A percentile compares a stretch with the other conserved stretches of the same genome.
Conservation (phyloP, 2,797 vertebrate genomes). For the Betta splendens region DNA sequence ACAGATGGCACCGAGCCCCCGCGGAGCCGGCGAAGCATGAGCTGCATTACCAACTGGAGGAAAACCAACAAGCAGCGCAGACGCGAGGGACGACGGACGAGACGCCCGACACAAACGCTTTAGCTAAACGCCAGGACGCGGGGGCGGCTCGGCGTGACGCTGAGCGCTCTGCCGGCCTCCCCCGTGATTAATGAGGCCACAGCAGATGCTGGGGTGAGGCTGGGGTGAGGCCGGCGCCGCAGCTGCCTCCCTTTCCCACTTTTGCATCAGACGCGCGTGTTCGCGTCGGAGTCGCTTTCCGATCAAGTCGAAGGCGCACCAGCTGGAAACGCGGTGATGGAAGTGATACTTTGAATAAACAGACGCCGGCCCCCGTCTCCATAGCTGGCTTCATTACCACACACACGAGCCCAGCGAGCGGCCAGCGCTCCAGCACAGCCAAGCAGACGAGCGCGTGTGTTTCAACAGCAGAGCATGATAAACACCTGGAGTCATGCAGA, state of each 20-base stretch:
- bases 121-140: constrained; percentile 44
- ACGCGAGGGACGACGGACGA: constrained; percentile 37
- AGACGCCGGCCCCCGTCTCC: background rate
- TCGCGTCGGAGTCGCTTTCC: background rate
- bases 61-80: constrained; percentile 53
- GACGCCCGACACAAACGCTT: constrained; percentile 48
- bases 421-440: too few species aligned
- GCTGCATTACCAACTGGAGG: constrained; percentile 19
- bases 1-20: constrained; percentile 58
- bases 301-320: too few species aligned
- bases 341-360: background rate
- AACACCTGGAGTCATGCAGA: too few species aligned
- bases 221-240: constrained; percentile 28
- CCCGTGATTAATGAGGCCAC: constrained; percentile 73
- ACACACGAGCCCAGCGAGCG: too few species aligned
- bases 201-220: constrained; percentile 69
- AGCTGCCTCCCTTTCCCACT: constrained; percentile 56
- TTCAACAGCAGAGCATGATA: too few species aligned
- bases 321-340: constrained; percentile 8
- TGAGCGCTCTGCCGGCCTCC: constrained; percentile 61
- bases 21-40: constrained; percentile 28
- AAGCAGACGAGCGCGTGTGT: too few species aligned
- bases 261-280: constrained; percentile 61
- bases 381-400: background rate
- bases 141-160: constrained; percentile 64